Base-by-base conservation (phyloP, 2,888 invertebrate species). In the Autographa pulchrina region DNA sequence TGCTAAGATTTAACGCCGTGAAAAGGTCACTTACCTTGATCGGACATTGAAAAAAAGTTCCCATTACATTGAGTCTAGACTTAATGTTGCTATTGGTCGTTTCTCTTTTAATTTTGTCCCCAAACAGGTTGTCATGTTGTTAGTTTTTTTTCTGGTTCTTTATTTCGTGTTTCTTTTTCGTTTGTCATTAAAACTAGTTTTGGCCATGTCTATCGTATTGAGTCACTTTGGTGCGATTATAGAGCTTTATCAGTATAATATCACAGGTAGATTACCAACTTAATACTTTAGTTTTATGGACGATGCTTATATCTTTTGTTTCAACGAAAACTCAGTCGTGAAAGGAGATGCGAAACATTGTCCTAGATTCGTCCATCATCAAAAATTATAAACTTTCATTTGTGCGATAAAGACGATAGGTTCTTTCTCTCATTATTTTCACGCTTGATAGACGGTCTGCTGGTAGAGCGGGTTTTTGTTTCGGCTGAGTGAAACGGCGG, bases 11-110 rank as follows among this genome's bases (percentile, higher is more conserved):
- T 93, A 92, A 89, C 89, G 89, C 91, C 85, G 90, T 90, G 92
- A 93, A 93, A 84, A 94, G 95, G 93, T 94, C 94, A 93, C 94
- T 93, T 94, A 94, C 95, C 95, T 94, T 94, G 91, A 89, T 91
- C 88, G 91, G 89, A 87, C 86, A 86, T 89, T 86, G 86, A 75
- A 80, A 82, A 43, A 82, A 81, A 75, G 65, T 70, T 74, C 59
- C 71, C 75, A 68, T 35, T 72, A 70, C 72, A 64, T 74, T 76
- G 68, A 72, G 66, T 76, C 75, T 74, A 73, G 75, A 68, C 62
- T 41, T 62, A 65, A 48, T 81, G 74, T 74, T 62, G 70, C 64
- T 76, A 74, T 75, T 81, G 73, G 75, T 80, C 60, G 66, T 76
- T 75, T 81, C 77, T 79, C 78, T 86, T 87, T 81, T 82, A 78